Evolutionary conservation across 2,797 vertebrate genomes (phyloP), one percentile per base, ranked within the genome.

Genomic region (Chlorospingus semifuscus): DNA sequence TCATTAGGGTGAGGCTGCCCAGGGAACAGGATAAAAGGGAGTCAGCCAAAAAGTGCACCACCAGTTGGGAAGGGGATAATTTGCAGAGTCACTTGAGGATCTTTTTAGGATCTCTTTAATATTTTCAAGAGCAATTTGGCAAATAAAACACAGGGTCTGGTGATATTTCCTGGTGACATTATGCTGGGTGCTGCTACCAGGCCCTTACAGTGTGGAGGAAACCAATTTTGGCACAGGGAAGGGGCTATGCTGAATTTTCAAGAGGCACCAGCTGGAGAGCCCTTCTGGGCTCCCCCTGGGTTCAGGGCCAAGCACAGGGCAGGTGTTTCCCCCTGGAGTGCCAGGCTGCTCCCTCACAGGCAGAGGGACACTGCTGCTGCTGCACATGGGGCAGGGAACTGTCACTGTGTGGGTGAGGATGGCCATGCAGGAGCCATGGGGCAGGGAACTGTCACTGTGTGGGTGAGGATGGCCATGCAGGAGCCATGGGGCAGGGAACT

Each of bases 321-420:
- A 49, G 56, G 23, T 15, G 11, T 29, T 29, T 2, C 65, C 9
- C 52, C 47, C 22, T 36, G 41, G n/a, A 49, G 49, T 36, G 57
- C 21, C 63, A 66, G 47, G 29, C 20, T 46, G 80, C 61, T 82
- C 47, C 10, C 3, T 24, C 30, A 3, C 29, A 15, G 61, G 44
- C 26, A 36, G n/a, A 75, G 56, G 32, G 49, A 44, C 22, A 3
- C 36, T 8, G 17, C 64, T 24, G 1, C 63, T 42, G 44, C 74
- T 21, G 1, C 44, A 26, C 0, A 0, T 9, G 41, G 2, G 8
- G 53, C 24, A 49, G 59, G 82, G 42, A 46, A 8, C 44, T 42
- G 59, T 3, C 41, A 59, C 72, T 4, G 0, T 3, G 37, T 4
- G 69, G 50, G 37, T 21, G 2, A 18, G 8, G 42, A 12, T 2